Evolutionary conservation across 1,140 invertebrate species (phyloP), one percentile per base, ranked within the genome.

Genomic region (Microplitis demolitor): DNA sequence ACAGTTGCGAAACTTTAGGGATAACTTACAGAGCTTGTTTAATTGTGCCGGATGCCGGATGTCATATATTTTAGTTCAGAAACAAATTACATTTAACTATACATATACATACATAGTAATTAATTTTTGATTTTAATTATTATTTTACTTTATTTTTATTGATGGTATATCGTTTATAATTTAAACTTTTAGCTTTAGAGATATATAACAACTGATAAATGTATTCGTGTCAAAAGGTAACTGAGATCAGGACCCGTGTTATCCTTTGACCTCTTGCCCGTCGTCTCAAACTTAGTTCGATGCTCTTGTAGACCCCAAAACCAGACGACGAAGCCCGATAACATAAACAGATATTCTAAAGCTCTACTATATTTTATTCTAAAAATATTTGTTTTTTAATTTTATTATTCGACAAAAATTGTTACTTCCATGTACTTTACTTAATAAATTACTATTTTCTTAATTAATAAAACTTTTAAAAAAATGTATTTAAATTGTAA

Each of bases 181-280:
- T 45, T 2, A 5, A 45, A 11, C 2, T 45, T 45, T 8, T 33
- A 8, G n/a, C 6, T 11, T 11, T 8, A 16, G 13, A 33, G 54
- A 58, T 6, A 24, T 6, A 31, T 13, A 4, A 16, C 39, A 9
- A 11, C 6, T 45, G 16, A 45, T 45, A 45, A 45, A 45, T 11
- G 35, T 39, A 83, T 85, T 83, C 80, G 81, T 84, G 83, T 84
- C 83, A 84, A 84, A 85, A 81, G 82, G 80, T 81, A 75, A 78
- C 51, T 64, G 51, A 37, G 37, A 24, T 34, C 39, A 9, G 2
- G 39, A 45, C 8, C 66, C 66, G 80, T 79, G 83, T 85, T 85
- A 85, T 84, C 83, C 83, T 84, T 75, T 83, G 83, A 85, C 83
- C 83, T 81, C 39, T 45, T 45, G 39, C 77, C 79, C 35, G 62